Conservation (phyloP, 2,113 vertebrate species). For the Ameiurus melas region DNA sequence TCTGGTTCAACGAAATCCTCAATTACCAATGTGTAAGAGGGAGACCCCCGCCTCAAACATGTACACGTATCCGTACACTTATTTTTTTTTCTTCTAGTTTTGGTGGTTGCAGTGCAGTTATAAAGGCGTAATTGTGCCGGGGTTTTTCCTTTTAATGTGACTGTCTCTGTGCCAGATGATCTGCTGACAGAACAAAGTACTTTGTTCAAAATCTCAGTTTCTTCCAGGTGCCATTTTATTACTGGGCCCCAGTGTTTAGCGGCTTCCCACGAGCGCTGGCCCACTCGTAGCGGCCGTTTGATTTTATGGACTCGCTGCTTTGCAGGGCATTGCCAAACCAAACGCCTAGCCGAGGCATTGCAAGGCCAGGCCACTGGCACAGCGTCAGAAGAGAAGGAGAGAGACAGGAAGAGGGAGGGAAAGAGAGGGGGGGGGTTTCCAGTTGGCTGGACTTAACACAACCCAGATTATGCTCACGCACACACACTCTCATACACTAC, state of each 20-base stretch:
- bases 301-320: conserved; percentile 50
- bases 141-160: conserved; percentile 53
- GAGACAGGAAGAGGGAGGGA: conserved; percentile 22
- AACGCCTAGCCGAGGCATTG: conserved; percentile 45
- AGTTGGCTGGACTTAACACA: conserved; percentile 51
- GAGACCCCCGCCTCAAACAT: not conserved
- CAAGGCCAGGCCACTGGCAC: conserved; percentile 55
- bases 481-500: conserved; percentile 1
- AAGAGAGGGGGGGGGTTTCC: conserved; percentile 37
- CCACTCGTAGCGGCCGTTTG: conserved; percentile 35
- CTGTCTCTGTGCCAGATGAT: conserved; percentile 56
- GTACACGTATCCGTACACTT: no score
- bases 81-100: no score
- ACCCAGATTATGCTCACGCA: conserved; percentile 46
- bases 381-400: conserved; percentile 30
- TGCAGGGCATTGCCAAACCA: conserved; percentile 53
- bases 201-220: conserved; percentile 57
- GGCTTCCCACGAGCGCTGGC: conserved; percentile 43
- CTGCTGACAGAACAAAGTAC: conserved; percentile 62
- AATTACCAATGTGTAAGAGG: not conserved
- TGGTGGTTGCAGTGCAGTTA: conserved; percentile 53
- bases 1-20: not conserved
- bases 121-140: conserved; percentile 50
- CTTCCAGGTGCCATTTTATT: conserved; percentile 66
- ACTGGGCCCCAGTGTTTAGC: conserved; percentile 39